These are phyloP conservation scores for Furcula furcula DNA, from an alignment of 2,888 invertebrate genomes.

Conservation along the genomic window DNA sequence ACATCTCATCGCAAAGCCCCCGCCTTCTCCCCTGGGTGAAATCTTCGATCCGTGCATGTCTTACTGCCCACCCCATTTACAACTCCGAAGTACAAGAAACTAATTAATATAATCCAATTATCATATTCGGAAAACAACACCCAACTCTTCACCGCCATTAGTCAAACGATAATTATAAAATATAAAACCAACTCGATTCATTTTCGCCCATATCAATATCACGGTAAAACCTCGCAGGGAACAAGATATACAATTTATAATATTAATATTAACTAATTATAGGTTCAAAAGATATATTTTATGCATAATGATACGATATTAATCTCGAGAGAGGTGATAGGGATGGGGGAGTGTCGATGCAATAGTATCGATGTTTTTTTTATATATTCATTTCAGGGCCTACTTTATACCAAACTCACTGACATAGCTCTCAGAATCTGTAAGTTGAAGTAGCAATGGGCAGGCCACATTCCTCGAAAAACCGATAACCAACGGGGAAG, in stretches of 20 bases:
- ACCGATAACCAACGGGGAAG: no score
- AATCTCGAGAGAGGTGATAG: slow-evolving; percentile 64
- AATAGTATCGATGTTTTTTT: slow-evolving; percentile 13
- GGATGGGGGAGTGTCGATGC: slow-evolving; percentile 38
- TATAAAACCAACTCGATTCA: slow-evolving; percentile 38
- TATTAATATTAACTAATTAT: slow-evolving; percentile 81
- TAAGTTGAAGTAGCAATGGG: no score
- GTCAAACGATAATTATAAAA: slow-evolving; percentile 34
- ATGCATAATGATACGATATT: slow-evolving; percentile 80
- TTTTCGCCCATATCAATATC: slow-evolving; percentile 42
- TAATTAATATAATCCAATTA: slow-evolving; percentile 5
- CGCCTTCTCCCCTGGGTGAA: no score
- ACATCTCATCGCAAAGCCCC: no score
- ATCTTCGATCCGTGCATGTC: no score
- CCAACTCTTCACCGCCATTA: slow-evolving; percentile 32
- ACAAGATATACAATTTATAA: slow-evolving; percentile 69
- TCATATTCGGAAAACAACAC: slow-evolving; percentile 15
- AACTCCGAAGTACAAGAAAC: not conserved
- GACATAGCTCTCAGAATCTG: no score
- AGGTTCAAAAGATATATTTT: slow-evolving; percentile 80
- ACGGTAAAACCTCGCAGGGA: slow-evolving; percentile 44
- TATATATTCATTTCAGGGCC: no score
- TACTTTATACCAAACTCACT: no score
- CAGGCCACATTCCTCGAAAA: no score
- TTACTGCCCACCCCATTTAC: no score